phyloP scores from a whole-genome alignment of 2,797 vertebrate genomes.

The Synanceia verrucosa region DNA sequence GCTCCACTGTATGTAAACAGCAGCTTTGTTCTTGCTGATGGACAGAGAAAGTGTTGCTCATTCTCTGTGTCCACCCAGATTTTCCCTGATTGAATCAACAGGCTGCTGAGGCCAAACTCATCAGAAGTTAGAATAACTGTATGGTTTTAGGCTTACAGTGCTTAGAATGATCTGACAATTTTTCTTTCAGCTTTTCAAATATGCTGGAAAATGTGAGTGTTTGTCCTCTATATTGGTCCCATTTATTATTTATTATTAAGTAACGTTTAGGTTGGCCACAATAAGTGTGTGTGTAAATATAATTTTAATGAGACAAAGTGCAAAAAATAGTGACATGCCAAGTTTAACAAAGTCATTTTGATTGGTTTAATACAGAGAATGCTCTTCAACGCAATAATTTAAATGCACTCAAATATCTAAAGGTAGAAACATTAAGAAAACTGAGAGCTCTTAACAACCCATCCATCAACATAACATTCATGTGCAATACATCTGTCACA shows the following conservation, averaged over 20 bases:
- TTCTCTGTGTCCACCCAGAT: constrained; percentile 19
- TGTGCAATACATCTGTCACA: too few species aligned
- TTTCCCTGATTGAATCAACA: neutral
- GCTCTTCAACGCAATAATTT: neutral
- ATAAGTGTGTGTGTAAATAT: neutral
- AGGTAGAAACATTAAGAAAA: too few species aligned
- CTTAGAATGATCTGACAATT: neutral
- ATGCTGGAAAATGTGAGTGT: neutral
- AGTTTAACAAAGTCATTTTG: neutral
- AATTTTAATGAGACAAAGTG: neutral
- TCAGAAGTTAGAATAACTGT: neutral
- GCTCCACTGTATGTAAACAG: constrained; percentile 23
- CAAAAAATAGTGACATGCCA: neutral
- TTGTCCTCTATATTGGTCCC: neutral
- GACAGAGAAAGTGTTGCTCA: constrained; percentile 8
- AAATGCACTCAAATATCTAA: neutral
- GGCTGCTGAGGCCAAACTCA: neutral
- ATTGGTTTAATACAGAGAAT: neutral
- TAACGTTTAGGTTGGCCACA: neutral
- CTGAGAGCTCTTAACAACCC: too few species aligned
- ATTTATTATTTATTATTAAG: neutral
- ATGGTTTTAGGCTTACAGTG: neutral
- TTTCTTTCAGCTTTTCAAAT: neutral
- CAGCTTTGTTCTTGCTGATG: constrained; percentile 27
- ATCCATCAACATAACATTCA: too few species aligned